phyloP scores from a whole-genome alignment of 1,140 invertebrate genomes.

The Caenorhabditis remanei region DNA sequence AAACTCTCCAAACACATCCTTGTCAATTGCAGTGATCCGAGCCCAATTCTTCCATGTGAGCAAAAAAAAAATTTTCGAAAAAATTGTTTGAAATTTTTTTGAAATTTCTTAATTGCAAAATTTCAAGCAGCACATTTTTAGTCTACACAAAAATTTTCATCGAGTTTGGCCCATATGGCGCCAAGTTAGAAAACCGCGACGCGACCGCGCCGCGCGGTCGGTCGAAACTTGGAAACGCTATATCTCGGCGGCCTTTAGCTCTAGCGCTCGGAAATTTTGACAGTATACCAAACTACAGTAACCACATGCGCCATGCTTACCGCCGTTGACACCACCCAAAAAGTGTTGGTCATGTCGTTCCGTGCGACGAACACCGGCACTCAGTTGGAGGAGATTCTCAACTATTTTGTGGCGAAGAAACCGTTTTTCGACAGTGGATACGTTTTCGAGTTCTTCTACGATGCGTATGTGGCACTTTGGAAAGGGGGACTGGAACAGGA shows the following conservation, averaged over 20 bases:
- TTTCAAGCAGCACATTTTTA: too few relatives aligned
- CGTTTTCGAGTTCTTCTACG: conserved; percentile 67
- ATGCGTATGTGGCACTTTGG: conserved; percentile 64
- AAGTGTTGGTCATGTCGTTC: conserved; percentile 40
- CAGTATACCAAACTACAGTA: conserved; percentile 26
- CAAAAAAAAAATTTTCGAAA: neutral
- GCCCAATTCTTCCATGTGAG: conserved; percentile 20
- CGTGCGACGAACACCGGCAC: neutral
- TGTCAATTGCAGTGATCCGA: conserved; percentile 44
- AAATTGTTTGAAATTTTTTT: neutral
- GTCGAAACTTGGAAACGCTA: neutral
- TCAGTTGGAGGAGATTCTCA: conserved; percentile 46
- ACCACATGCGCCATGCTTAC: conserved; percentile 35
- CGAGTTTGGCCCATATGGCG: neutral
- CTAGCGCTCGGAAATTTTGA: neutral
- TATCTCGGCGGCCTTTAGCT: neutral
- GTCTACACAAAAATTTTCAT: too few relatives aligned
- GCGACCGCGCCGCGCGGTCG: neutral
- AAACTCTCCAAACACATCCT: conserved; percentile 4
- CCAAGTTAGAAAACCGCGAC: neutral
- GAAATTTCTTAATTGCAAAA: neutral
- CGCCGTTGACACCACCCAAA: conserved; percentile 21
- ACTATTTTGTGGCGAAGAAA: conserved; percentile 37
- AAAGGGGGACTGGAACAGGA: conserved; percentile 58
- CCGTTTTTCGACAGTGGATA: conserved; percentile 64